These are phyloP conservation scores for Cydia fagiglandana DNA, from an alignment of 1,140 invertebrate genomes.

Conservation along the genomic window DNA sequence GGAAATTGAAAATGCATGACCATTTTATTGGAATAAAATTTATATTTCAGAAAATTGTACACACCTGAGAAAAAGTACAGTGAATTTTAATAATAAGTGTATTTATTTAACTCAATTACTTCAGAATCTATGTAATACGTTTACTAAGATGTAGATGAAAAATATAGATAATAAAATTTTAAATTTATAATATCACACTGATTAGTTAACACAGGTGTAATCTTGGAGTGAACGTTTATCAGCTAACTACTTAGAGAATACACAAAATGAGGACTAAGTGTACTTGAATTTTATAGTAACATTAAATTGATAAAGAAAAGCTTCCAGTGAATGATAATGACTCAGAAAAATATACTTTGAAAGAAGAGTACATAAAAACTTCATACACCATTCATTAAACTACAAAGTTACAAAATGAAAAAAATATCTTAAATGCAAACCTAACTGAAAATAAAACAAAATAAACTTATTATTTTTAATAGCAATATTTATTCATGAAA, in stretches of 20 bases:
- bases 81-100: constrained; percentile 64
- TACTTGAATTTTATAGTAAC: constrained; percentile 38
- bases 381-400: constrained; percentile 19
- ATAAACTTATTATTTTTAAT: constrained; percentile 73
- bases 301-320: constrained; percentile 28
- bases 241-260: constrained; percentile 54
- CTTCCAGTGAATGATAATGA: constrained; percentile 24
- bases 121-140: constrained; percentile 48
- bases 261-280: constrained; percentile 41
- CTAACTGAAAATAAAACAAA: constrained; percentile 63
- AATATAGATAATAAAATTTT: constrained; percentile 59
- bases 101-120: constrained; percentile 60
- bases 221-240: constrained; percentile 56
- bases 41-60: constrained; percentile 79
- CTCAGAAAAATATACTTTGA: constrained; percentile 16
- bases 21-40: constrained; percentile 69
- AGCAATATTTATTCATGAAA: constrained; percentile 75
- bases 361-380: constrained; percentile 7
- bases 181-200: constrained; percentile 52
- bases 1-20: constrained; percentile 43
- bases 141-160: constrained; percentile 64
- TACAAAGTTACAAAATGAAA: constrained; percentile 18
- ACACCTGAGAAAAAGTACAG: constrained; percentile 75
- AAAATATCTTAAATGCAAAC: constrained; percentile 48
- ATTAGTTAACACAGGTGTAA: constrained; percentile 56